Evolutionary conservation across 2,113 vertebrate genomes (phyloP).

Genomic region (Festucalex cinctus): DNA sequence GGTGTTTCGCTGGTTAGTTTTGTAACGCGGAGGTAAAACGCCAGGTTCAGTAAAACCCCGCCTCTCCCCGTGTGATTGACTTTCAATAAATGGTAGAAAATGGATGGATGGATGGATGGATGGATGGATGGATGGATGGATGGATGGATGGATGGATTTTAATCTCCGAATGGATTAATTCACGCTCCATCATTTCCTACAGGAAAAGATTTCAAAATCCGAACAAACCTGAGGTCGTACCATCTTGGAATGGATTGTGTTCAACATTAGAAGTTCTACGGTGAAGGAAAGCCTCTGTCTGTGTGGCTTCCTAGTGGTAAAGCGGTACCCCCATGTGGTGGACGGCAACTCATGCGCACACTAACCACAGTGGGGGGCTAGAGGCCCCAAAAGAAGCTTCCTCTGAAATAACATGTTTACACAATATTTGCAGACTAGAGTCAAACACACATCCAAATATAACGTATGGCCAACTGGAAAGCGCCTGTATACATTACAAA

Average conservation of each 20-base stretch:
- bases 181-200: not conserved
- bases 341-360: not conserved
- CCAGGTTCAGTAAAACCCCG: too few relatives aligned
- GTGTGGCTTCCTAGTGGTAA: slow-evolving; percentile 5
- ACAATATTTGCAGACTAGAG: slow-evolving; percentile 48
- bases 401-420: slow-evolving; percentile 62
- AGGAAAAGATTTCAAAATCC: not conserved
- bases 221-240: not conserved
- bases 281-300: not conserved
- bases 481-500: slow-evolving; percentile 30
- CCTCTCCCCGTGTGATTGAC: too few relatives aligned
- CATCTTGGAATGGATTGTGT: not conserved
- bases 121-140: too few relatives aligned
- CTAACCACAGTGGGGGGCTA: slow-evolving; percentile 30
- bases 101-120: too few relatives aligned
- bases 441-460: slow-evolving; percentile 50
- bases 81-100: too few relatives aligned
- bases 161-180: not conserved
- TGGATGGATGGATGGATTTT: not conserved
- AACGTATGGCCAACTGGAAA: slow-evolving; percentile 49
- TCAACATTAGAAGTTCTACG: not conserved
- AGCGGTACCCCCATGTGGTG: slow-evolving; percentile 50
- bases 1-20: too few relatives aligned
- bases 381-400: slow-evolving; percentile 35
- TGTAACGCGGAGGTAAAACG: too few relatives aligned